Evolutionary conservation across 2,113 vertebrate genomes (phyloP).

Genomic region (Rostratula benghalensis): DNA sequence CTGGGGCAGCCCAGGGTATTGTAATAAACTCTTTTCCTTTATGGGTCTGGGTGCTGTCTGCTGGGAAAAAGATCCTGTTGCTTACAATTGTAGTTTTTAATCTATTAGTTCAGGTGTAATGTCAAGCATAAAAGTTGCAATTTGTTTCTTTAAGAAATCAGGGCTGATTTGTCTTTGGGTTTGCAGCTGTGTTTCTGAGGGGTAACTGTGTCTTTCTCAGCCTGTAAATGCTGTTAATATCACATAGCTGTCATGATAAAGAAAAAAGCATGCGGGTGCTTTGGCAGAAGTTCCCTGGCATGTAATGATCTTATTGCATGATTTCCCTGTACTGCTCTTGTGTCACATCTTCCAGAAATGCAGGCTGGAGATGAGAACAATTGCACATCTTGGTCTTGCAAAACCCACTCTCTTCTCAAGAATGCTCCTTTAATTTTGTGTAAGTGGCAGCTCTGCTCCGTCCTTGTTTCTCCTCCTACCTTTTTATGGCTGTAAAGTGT

Average conservation of each 20-base stretch:
- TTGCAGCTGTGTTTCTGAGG: background rate
- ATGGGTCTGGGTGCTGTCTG: background rate
- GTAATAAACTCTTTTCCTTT: background rate
- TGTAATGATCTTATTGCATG: background rate
- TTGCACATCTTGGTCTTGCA: background rate
- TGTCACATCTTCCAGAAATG: background rate
- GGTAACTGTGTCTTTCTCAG: background rate
- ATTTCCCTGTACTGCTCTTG: background rate
- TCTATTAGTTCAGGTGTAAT: background rate
- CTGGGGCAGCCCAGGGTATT: background rate
- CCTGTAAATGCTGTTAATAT: background rate
- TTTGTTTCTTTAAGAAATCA: background rate
- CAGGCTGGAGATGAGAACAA: background rate
- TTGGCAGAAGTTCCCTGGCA: background rate
- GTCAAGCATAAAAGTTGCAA: background rate
- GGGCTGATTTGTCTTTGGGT: background rate
- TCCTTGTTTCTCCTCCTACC: conserved; percentile 7
- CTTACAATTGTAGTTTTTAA: background rate
- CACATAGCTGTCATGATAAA: background rate
- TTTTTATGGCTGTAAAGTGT: background rate
- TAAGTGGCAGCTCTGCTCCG: background rate
- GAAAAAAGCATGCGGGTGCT: background rate
- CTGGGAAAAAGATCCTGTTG: background rate
- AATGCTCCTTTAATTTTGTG: background rate
- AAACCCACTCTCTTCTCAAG: background rate